Base-by-base conservation (phyloP, 2,888 invertebrate species). In the Colostygia pectinataria region DNA sequence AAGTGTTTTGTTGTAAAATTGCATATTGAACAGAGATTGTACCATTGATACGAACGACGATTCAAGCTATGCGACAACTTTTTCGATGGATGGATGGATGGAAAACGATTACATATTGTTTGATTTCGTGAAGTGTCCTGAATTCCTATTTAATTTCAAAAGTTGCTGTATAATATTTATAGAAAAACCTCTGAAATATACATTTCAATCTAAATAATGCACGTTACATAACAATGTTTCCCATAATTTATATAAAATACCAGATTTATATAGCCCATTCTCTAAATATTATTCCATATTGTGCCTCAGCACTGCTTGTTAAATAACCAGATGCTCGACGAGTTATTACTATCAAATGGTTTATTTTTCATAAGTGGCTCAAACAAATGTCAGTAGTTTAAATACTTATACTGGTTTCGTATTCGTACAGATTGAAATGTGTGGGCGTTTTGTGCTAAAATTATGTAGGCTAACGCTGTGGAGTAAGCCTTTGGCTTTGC, bases 351-450 rank as follows among this genome's bases (percentile, higher is more conserved):
- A 55, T 53, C 41, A 53, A 45, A 50, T 27, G 44, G 38, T 50
- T 50, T 50, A 55, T 66, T 67, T n/a, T 65, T 67, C 60, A 65
- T 68, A 61, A 65, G 69, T 63, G 53, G 63, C 57, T 55, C 63
- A 61, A 62, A 59, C 65, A 67, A 70, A 54, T 73, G 72, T 70
- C 71, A 71, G 58, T 45, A 57, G 54, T 68, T 70, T 65, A 64
- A 73, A 73, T 73, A 70, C 36, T 36, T 32, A 56, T 58, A 47
- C 46, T 42, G 36, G 48, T 56, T 47, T 49, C 6, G 20, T 20
- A 20, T 4, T n/a, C 36, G 43, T 36, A 42, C 32, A 41, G 34
- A 25, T 48, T 34, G 14, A 37, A 47, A 49, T 39, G 40, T 28
- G 51, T 51, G 4, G 45, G 38, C 41, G 40, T 33, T n/a, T 9